phyloP scores from a whole-genome alignment of 1,140 invertebrate species.

The Solenopsis fugax region DNA sequence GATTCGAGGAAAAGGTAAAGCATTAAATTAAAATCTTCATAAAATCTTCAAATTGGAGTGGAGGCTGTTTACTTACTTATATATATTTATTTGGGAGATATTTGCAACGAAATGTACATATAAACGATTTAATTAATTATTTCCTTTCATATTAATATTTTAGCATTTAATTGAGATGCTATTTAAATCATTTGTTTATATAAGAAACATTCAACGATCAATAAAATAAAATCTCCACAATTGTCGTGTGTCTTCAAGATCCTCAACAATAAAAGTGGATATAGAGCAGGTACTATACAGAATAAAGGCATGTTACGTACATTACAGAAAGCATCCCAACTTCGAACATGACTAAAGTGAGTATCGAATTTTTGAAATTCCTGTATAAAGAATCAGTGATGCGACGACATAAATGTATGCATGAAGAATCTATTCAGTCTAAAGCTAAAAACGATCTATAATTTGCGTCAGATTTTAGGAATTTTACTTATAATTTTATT shows the following conservation, averaged over 20 bases:
- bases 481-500: background rate
- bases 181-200: background rate
- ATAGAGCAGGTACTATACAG: background rate
- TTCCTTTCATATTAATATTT: background rate
- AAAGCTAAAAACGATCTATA: background rate
- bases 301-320: background rate
- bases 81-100: background rate
- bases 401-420: background rate
- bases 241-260: background rate
- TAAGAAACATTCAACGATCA: background rate
- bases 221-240: background rate
- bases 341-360: background rate
- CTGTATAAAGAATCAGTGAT: constrained; percentile 24
- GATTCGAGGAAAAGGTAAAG: background rate
- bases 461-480: background rate
- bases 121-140: background rate
- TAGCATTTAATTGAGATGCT: background rate
- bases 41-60: background rate
- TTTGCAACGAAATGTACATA: background rate
- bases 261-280: background rate
- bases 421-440: background rate
- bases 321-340: background rate
- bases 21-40: constrained; percentile 6
- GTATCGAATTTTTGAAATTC: constrained; percentile 26
- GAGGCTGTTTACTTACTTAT: background rate